A percentile compares a stretch with the other conserved stretches of the same genome.
These are phyloP conservation scores for Pitta sordida DNA, from an alignment of 2,113 vertebrate species.

Conservation along the genomic window DNA sequence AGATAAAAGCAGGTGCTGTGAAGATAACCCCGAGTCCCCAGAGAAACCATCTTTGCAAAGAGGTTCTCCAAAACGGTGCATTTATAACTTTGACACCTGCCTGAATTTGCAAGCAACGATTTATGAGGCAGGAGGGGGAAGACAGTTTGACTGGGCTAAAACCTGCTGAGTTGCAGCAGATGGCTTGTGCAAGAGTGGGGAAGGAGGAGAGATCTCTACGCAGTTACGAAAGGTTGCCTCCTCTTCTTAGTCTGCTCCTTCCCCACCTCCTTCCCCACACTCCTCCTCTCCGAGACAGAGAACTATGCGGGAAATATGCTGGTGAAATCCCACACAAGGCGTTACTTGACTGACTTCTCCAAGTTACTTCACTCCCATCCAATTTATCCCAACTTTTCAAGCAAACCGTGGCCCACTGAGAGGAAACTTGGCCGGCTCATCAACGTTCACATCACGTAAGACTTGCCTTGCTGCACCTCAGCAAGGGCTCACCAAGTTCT, in stretches of 20 bases:
- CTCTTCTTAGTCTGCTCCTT: conserved; percentile 66
- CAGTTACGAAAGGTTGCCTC: conserved; percentile 60
- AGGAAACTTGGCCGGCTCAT: background rate
- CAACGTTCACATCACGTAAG: background rate
- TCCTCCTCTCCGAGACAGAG: conserved; percentile 36
- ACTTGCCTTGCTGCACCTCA: background rate
- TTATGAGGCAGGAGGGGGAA: background rate
- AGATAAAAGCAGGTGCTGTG: background rate
- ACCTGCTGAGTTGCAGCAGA: conserved; percentile 56
- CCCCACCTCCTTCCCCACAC: conserved; percentile 58
- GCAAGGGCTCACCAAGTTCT: background rate
- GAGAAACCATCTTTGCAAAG: background rate
- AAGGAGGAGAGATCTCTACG: conserved; percentile 53
- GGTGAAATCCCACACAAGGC: conserved; percentile 52
- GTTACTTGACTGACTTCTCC: conserved; percentile 6
- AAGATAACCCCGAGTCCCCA: background rate
- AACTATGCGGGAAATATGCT: conserved; percentile 22
- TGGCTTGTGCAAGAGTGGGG: conserved; percentile 48
- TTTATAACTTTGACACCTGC: background rate
- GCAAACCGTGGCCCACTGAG: background rate
- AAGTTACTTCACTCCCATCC: conserved; percentile 1
- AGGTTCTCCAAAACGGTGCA: background rate
- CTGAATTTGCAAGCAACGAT: background rate
- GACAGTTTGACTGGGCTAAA: conserved; percentile 17
- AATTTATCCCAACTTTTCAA: conserved; percentile 17